phyloP scores from a whole-genome alignment of 2,888 invertebrate genomes.

The Rhingia campestris region DNA sequence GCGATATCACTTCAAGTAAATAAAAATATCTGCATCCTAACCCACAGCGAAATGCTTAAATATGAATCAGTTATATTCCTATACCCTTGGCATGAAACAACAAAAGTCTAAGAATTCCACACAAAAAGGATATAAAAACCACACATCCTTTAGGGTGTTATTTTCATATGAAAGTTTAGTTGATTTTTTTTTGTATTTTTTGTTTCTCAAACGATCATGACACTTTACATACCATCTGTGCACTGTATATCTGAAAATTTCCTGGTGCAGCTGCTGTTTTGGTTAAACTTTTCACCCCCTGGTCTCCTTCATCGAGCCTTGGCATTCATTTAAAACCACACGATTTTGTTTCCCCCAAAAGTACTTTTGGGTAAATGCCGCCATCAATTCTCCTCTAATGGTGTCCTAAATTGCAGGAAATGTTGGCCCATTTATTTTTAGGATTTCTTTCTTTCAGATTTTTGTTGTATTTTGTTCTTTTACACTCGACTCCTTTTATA shows the following conservation, averaged over 20 bases:
- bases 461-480: constrained; percentile 27
- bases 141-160: not conserved
- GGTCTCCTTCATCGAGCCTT: not conserved
- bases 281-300: constrained; percentile 3
- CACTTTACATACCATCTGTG: constrained; percentile 32
- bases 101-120: no score
- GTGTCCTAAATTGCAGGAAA: constrained; percentile 67
- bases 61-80: no score
- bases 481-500: constrained; percentile 10
- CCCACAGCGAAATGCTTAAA: no score
- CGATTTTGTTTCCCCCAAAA: constrained; percentile 47
- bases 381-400: constrained; percentile 63
- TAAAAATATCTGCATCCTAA: no score
- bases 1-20: no score
- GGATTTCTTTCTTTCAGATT: constrained; percentile 50
- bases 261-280: constrained; percentile 40
- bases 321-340: constrained; percentile 52
- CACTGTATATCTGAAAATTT: not conserved
- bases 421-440: constrained; percentile 65
- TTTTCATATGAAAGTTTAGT: not conserved
- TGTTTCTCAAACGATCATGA: constrained; percentile 18
- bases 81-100: no score
- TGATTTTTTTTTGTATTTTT: not conserved
- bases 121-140: not conserved
- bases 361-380: constrained; percentile 59